A percentile compares a stretch with the other conserved stretches of the same genome.
Conservation (phyloP, 2,888 invertebrate species). For the Spilarctia lutea region DNA sequence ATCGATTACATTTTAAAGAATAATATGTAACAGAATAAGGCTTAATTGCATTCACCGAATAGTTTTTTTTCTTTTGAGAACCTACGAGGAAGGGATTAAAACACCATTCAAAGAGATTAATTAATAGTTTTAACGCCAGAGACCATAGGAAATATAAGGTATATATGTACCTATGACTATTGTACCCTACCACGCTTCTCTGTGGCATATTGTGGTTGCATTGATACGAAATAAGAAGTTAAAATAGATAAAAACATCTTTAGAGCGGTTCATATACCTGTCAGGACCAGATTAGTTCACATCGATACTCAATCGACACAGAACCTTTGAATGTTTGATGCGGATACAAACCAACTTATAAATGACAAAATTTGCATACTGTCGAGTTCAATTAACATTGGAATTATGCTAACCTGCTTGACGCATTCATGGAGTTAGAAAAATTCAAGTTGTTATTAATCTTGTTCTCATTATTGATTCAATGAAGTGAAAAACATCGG, state of each 20-base stretch:
- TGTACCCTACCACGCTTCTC: too few relatives aligned
- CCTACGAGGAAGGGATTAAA: conserved; percentile 29
- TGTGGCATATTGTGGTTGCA: too few relatives aligned
- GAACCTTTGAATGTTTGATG: too few relatives aligned
- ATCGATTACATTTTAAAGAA: conserved; percentile 74
- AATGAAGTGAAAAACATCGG: conserved; percentile 77
- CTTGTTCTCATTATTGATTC: conserved; percentile 76
- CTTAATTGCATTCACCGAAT: conserved; percentile 68
- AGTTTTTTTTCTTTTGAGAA: conserved; percentile 32
- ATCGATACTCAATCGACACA: too few relatives aligned
- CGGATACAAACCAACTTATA: too few relatives aligned
- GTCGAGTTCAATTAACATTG: conserved; percentile 71
- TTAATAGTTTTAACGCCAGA: conserved; percentile 68
- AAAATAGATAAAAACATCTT: too few relatives aligned
- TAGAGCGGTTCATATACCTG: too few relatives aligned
- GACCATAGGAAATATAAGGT: conserved; percentile 40
- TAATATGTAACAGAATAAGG: conserved; percentile 72
- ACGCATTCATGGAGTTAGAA: conserved; percentile 57
- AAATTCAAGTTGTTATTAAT: conserved; percentile 67
- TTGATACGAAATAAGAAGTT: too few relatives aligned
- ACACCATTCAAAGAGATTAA: conserved; percentile 57
- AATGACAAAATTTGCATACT: conserved; percentile 65
- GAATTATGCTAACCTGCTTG: conserved; percentile 77
- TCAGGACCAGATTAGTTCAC: too few relatives aligned
- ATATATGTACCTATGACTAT: background rate